Evolutionary conservation across 2,113 vertebrate species (phyloP).

Genomic region (Ameiurus melas): DNA sequence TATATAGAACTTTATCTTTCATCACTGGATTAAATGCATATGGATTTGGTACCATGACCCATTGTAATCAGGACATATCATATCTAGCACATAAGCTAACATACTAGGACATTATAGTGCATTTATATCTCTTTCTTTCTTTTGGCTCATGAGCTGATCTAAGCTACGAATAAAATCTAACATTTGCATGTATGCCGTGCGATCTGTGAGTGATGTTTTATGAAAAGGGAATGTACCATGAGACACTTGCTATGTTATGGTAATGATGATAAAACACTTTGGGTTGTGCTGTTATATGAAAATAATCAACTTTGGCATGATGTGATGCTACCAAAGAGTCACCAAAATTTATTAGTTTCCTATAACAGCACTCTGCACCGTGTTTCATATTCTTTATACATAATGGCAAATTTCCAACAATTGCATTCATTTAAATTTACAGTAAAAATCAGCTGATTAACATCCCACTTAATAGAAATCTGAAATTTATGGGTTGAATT

Average conservation of each 20-base stretch:
- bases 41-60: not conserved
- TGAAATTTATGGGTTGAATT: not conserved
- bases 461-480: no score
- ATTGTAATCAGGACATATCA: not conserved
- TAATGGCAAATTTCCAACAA: not conserved
- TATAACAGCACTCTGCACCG: not conserved
- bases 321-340: no score
- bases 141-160: slow-evolving; percentile 40
- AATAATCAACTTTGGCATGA: not conserved
- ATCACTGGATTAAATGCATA: not conserved
- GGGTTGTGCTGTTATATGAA: not conserved
- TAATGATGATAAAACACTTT: not conserved
- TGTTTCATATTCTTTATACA: not conserved
- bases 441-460: no score
- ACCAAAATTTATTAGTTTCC: not conserved
- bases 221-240: not conserved
- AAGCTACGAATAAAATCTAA: slow-evolving; percentile 65
- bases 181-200: slow-evolving; percentile 59
- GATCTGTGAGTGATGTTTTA: not conserved
- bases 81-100: not conserved
- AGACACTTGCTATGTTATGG: not conserved
- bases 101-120: slow-evolving; percentile 22
- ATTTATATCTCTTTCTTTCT: slow-evolving; percentile 32
- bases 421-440: not conserved
- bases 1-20: not conserved